phyloP scores from a whole-genome alignment of 2,888 invertebrate genomes.

The Andrena dorsata region DNA sequence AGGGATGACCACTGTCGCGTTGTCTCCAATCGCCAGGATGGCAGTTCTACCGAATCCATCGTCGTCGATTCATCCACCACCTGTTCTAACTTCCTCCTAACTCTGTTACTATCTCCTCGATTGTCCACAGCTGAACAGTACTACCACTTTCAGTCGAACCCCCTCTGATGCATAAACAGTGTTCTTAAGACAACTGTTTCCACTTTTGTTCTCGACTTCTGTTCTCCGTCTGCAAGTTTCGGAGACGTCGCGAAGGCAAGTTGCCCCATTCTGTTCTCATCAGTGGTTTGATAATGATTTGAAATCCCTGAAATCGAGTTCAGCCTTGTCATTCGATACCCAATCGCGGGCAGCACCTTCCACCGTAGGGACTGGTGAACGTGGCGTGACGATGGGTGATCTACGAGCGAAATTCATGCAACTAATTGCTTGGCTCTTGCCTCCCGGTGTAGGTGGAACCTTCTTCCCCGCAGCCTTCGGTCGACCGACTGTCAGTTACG shows the following conservation, averaged over 20 bases:
- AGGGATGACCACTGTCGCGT: constrained; percentile 58
- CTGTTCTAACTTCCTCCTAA: neutral
- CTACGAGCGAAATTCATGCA: constrained; percentile 59
- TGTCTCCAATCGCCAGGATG: constrained; percentile 45
- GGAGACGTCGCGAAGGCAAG: neutral
- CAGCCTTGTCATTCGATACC: constrained; percentile 18
- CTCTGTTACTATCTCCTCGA: too few species aligned
- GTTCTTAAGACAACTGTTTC: too few species aligned
- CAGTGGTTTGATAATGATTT: neutral
- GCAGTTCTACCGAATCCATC: constrained; percentile 62
- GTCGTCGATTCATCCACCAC: constrained; percentile 51
- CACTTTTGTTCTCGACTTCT: too few species aligned
- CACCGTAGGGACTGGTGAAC: neutral
- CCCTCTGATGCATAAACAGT: too few species aligned
- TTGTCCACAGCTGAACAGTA: neutral
- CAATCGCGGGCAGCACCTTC: constrained; percentile 5
- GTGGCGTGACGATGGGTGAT: constrained; percentile 67
- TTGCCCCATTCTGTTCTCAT: neutral
- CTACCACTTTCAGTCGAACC: too few species aligned
- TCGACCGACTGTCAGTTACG: constrained; percentile 90
- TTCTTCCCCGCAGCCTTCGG: constrained; percentile 89
- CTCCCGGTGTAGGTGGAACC: constrained; percentile 85
- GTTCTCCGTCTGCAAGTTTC: neutral
- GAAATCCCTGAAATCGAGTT: constrained; percentile 4
- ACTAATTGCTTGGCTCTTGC: constrained; percentile 59